Evolutionary conservation across 2,113 vertebrate species (phyloP), one percentile per base, ranked within the genome.

Genomic region (Heterotis niloticus): DNA sequence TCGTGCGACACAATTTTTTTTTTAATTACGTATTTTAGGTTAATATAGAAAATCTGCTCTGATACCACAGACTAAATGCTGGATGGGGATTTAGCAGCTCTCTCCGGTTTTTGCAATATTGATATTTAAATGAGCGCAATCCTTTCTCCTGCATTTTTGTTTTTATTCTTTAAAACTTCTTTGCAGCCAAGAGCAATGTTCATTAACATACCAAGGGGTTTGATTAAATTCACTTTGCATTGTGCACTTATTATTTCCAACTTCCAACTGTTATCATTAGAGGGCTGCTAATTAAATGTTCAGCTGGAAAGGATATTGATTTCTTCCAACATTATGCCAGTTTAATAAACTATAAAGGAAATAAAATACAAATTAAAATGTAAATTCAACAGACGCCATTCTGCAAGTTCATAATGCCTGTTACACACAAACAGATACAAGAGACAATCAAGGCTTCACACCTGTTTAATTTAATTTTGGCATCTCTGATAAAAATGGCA

Each of bases 341-440:
- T 64, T 65, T 71, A 59, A 79, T 64, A 71, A 74, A 52, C 34
- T 64, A 57, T 52, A 71, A 79, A 79, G 67, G 77, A 44, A 78
- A 70, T 78, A 78, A 73, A 73, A 79, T 64, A 74, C 70, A 74
- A 73, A 79, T 79, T 79, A 73, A 74, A 79, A 79, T 59, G 54
- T 74, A 74, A 56, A 57, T 28, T 23, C 52, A 57, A 74, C 52
- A 59, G 34, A 59, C 23, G 14, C 4, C 71, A 44, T 44, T 57
- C 71, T 14, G 51, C 24, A 74, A 14, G 56, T 74, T 74, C 24
- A 74, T 57, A 74, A 74, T 26, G n/a, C 54, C 24, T 20, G 51
- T 26, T 10, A 51, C 71, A 74, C 71, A 59, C 24, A 59, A 59
- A 59, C 71, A 57, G 71, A 57, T 59, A 54, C 28, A 59, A 54